A percentile compares a stretch with the other conserved stretches of the same genome.
These are phyloP conservation scores for Brachypodius melanocephalos DNA, from an alignment of 2,113 vertebrate genomes.

Conservation along the genomic window DNA sequence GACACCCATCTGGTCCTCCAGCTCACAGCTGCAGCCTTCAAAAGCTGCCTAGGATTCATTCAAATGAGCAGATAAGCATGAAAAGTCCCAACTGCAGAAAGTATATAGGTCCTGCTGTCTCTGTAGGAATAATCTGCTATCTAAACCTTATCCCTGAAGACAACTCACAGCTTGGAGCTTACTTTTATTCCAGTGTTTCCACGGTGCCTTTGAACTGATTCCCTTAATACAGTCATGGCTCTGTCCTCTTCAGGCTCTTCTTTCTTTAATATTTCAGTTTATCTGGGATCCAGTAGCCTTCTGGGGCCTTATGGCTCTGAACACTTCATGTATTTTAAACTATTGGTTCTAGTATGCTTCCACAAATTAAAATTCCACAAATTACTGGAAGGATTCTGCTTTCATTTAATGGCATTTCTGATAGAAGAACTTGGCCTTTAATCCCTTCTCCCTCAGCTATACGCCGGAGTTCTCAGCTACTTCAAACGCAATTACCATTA, in stretches of 20 bases:
- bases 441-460: constrained; percentile 23
- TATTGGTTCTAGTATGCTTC: background rate
- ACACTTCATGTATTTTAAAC: background rate
- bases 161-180: background rate
- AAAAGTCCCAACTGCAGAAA: background rate
- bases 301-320: background rate
- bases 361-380: constrained; percentile 27
- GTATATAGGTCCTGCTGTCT: background rate
- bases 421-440: constrained; percentile 34
- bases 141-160: constrained; percentile 5
- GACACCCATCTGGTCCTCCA: background rate
- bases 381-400: background rate
- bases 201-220: constrained; percentile 31
- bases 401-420: constrained; percentile 21
- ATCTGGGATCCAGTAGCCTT: background rate
- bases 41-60: background rate
- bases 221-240: background rate
- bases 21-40: background rate
- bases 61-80: background rate
- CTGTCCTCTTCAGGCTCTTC: background rate
- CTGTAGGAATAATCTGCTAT: background rate
- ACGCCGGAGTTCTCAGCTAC: background rate
- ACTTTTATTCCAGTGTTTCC: background rate
- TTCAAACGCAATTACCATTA: constrained; percentile 12
- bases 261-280: constrained; percentile 45